These are phyloP conservation scores for Pseudonaja textilis DNA, from an alignment of 2,113 vertebrate genomes.

Conservation along the genomic window DNA sequence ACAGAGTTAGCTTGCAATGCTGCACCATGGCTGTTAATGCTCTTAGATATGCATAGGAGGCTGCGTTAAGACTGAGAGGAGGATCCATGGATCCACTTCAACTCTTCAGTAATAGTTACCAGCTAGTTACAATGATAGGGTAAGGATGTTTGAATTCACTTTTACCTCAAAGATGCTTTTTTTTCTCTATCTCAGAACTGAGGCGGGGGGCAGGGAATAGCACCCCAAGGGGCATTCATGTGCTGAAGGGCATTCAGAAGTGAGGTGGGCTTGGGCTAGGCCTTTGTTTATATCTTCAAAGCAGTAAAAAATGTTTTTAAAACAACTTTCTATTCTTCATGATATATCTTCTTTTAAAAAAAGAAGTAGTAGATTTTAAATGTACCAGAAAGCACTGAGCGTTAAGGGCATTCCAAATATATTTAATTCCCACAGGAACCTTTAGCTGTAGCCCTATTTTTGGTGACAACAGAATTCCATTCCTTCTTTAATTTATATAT, in stretches of 20 bases:
- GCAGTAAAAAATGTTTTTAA: not conserved
- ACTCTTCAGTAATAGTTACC: not conserved
- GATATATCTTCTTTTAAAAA: not conserved
- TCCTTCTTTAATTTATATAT: not conserved
- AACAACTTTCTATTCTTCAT: not conserved
- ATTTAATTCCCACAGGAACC: not conserved
- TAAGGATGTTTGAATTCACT: not conserved
- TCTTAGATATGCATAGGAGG: not conserved
- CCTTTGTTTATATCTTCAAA: not conserved
- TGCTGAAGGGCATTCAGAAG: not conserved
- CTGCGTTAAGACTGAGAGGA: not conserved
- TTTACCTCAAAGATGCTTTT: not conserved
- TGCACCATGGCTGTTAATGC: not conserved
- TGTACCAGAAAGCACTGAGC: too few relatives aligned
- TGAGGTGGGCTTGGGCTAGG: not conserved
- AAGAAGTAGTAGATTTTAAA: not conserved
- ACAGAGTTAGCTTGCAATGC: too few relatives aligned
- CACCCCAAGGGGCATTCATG: not conserved
- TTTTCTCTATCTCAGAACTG: not conserved
- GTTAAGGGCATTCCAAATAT: not conserved
- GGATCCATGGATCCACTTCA: not conserved
- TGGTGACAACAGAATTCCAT: too few relatives aligned
- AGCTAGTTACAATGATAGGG: not conserved
- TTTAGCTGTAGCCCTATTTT: not conserved
- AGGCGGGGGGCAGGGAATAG: accelerated